phyloP scores from a whole-genome alignment of 2,888 invertebrate species.

The Drosophila vallismaia region DNA sequence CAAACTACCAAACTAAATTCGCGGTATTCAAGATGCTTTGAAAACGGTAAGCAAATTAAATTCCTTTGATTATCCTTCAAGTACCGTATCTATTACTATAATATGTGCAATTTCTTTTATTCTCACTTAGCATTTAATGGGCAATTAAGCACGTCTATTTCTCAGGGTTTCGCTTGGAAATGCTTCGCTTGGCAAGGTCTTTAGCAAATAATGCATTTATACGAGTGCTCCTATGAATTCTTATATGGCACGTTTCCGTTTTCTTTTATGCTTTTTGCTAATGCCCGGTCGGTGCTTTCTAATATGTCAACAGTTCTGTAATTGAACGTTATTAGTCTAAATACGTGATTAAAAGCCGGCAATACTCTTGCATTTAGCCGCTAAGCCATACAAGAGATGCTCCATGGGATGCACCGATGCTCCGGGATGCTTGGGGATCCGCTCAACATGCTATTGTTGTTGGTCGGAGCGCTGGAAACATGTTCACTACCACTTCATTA shows the following conservation, averaged over 20 bases:
- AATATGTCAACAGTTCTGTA: constrained; percentile 53
- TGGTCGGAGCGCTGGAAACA: constrained; percentile 36
- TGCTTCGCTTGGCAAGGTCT: not conserved
- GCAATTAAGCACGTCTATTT: constrained; percentile 18
- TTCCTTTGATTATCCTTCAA: not conserved
- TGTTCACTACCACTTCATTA: constrained; percentile 52
- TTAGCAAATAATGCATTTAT: constrained; percentile 13
- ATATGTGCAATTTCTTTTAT: constrained; percentile 21
- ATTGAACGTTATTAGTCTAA: constrained; percentile 58
- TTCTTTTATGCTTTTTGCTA: constrained; percentile 38
- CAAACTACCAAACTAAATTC: not conserved
- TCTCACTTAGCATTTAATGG: not conserved
- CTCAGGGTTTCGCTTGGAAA: not conserved
- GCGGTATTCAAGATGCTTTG: not conserved
- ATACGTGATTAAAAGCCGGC: constrained; percentile 61
- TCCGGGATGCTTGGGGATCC: not conserved
- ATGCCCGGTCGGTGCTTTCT: constrained; percentile 42
- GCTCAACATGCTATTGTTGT: constrained; percentile 28
- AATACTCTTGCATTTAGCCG: constrained; percentile 39
- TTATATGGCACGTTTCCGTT: constrained; percentile 30
- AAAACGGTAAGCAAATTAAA: not conserved
- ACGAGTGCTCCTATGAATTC: constrained; percentile 16
- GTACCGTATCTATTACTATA: constrained; percentile 2
- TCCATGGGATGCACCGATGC: not conserved
- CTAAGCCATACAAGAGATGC: constrained; percentile 3